Percentiles rank a stretch among this genome's conserved stretches.
These are phyloP conservation scores for Lomographa bimaculata DNA, from an alignment of 2,888 invertebrate genomes.

Conservation along the genomic window DNA sequence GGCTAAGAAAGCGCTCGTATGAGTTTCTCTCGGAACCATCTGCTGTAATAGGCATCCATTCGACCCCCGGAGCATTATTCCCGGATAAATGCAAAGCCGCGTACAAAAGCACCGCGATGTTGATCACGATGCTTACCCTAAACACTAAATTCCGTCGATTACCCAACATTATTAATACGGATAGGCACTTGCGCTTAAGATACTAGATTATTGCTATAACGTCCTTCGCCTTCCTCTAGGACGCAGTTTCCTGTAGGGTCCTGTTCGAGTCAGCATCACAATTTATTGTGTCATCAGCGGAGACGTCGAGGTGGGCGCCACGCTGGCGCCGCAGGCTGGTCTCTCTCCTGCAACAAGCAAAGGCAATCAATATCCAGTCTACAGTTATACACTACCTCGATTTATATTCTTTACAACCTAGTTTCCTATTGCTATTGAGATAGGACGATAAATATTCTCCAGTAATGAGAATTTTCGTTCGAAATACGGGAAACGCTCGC, in stretches of 20 bases:
- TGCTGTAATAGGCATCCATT: slow-evolving; percentile 66
- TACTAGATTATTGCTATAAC: slow-evolving; percentile 62
- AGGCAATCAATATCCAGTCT: slow-evolving; percentile 8
- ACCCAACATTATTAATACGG: slow-evolving; percentile 64
- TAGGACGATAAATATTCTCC: neutral
- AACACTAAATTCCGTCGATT: slow-evolving; percentile 87
- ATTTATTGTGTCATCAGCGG: slow-evolving; percentile 76
- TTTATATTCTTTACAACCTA: too few relatives aligned
- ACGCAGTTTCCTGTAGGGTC: slow-evolving; percentile 78
- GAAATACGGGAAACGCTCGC: neutral
- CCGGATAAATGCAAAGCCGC: slow-evolving; percentile 86
- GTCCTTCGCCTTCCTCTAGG: slow-evolving; percentile 82
- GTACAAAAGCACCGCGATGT: slow-evolving; percentile 88
- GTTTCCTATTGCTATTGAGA: too few relatives aligned
- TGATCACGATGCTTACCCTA: slow-evolving; percentile 89
- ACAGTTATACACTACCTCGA: too few relatives aligned
- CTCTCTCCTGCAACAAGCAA: slow-evolving; percentile 62
- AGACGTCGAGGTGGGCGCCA: slow-evolving; percentile 64
- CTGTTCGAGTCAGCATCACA: slow-evolving; percentile 80
- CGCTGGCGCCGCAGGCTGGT: slow-evolving; percentile 54
- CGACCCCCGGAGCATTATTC: slow-evolving; percentile 52
- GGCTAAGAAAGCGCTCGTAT: slow-evolving; percentile 55
- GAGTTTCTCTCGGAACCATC: slow-evolving; percentile 62
- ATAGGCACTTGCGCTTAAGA: slow-evolving; percentile 73
- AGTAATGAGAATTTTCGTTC: slow-evolving; percentile 5